A percentile compares a stretch with the other conserved stretches of the same genome.
Evolutionary conservation across 2,888 invertebrate genomes (phyloP).

Genomic region (Macrophya alboannulata): DNA sequence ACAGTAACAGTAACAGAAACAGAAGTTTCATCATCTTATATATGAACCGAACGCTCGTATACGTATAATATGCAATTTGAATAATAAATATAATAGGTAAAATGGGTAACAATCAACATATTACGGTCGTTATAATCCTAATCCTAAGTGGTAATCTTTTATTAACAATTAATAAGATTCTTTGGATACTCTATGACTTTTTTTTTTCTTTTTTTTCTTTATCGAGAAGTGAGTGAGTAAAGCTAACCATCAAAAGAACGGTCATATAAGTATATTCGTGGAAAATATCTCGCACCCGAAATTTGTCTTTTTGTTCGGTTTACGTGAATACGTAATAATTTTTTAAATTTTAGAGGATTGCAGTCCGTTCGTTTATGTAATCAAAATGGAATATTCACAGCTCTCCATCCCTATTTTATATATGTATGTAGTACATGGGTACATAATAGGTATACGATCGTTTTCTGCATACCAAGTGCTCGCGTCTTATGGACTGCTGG

Average conservation of each 20-base stretch:
- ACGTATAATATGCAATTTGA: neutral
- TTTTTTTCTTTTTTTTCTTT: too few relatives aligned
- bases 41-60: neutral
- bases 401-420: neutral
- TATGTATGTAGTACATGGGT: neutral
- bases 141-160: too few relatives aligned
- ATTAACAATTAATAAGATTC: too few relatives aligned
- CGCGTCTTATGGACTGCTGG: neutral
- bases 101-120: too few relatives aligned
- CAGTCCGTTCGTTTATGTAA: neutral
- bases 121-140: too few relatives aligned
- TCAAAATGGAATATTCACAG: neutral
- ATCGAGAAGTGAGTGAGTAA: too few relatives aligned
- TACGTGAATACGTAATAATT: neutral
- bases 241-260: too few relatives aligned
- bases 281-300: too few relatives aligned
- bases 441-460: neutral
- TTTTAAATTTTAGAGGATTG: neutral
- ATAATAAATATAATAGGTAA: neutral
- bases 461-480: slow-evolving; percentile 34
- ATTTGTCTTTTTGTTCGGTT: too few relatives aligned
- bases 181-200: too few relatives aligned
- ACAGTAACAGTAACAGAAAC: neutral
- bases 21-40: neutral
- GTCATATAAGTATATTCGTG: too few relatives aligned